Conservation (phyloP, 2,888 invertebrate species). For the Drosophila helvetica region DNA sequence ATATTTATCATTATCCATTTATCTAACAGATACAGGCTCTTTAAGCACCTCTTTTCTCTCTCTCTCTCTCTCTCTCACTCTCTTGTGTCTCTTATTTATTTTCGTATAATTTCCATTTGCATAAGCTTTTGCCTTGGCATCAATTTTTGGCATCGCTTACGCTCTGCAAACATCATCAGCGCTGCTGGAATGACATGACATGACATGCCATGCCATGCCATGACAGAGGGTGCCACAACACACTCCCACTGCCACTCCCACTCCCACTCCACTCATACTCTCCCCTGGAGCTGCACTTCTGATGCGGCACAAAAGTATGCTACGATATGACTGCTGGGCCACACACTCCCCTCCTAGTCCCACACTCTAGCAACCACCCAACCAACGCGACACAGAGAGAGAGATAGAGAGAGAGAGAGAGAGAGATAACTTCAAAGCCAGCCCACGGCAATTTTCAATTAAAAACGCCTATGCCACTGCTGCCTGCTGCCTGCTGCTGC, state of each 20-base stretch:
- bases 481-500: slow-evolving; percentile 14
- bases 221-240: slow-evolving; percentile 37
- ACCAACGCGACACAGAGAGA: slow-evolving; percentile 1
- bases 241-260: neutral
- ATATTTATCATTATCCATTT: too few relatives aligned
- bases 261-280: neutral
- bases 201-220: too few relatives aligned
- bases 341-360: neutral
- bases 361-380: neutral
- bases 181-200: slow-evolving; percentile 45
- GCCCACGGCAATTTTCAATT: slow-evolving; percentile 76
- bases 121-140: slow-evolving; percentile 66
- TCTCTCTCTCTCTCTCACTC: neutral
- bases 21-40: slow-evolving; percentile 11
- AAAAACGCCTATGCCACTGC: slow-evolving; percentile 66
- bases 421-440: slow-evolving; percentile 65
- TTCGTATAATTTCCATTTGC: slow-evolving; percentile 48
- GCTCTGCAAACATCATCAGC: slow-evolving; percentile 59
- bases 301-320: slow-evolving; percentile 51
- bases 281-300: slow-evolving; percentile 44
- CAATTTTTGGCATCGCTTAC: slow-evolving; percentile 70
- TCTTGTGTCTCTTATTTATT: slow-evolving; percentile 16
- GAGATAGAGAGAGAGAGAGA: neutral
- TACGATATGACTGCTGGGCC: slow-evolving; percentile 11
- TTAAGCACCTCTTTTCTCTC: too few relatives aligned